These are phyloP conservation scores for Neolamprologus tretocephalus DNA, from an alignment of 2,113 vertebrate genomes.

Conservation along the genomic window DNA sequence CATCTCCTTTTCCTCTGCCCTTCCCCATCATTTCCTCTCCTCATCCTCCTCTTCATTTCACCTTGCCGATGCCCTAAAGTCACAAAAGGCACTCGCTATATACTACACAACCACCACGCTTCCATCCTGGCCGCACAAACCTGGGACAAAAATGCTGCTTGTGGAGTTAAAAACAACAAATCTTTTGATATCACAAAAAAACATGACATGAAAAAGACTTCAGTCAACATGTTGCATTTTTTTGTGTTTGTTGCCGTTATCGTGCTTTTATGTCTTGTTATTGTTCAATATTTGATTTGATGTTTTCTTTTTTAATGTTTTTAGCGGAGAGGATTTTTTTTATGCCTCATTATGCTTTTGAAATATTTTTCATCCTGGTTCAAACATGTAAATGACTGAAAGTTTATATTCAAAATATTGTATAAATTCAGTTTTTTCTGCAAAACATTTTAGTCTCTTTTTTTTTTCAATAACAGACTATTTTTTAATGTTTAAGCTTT, in stretches of 20 bases:
- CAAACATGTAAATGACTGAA: not conserved
- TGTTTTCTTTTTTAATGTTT: not conserved
- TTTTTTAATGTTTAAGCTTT: not conserved
- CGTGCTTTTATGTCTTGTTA: not conserved
- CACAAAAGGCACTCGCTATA: constrained; percentile 37
- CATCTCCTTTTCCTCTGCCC: constrained; percentile 31
- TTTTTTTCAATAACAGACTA: not conserved
- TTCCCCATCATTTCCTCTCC: constrained; percentile 41
- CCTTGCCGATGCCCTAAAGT: constrained; percentile 33
- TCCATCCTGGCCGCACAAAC: not conserved
- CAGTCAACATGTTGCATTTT: not conserved
- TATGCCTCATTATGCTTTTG: not conserved
- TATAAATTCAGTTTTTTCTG: not conserved
- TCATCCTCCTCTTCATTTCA: constrained; percentile 34
- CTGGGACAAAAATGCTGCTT: not conserved
- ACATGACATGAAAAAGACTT: not conserved
- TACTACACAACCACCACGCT: not conserved
- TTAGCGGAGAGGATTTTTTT: not conserved
- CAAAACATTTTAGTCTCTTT: not conserved
- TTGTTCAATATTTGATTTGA: not conserved
- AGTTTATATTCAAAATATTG: not conserved
- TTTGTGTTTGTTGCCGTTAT: not conserved
- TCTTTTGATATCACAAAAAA: not conserved
- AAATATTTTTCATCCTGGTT: not conserved
- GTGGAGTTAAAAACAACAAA: not conserved